A percentile compares a stretch with the other conserved stretches of the same genome.
Evolutionary conservation across 2,888 invertebrate species (phyloP).

Genomic region (Caenorhabditis virilis): DNA sequence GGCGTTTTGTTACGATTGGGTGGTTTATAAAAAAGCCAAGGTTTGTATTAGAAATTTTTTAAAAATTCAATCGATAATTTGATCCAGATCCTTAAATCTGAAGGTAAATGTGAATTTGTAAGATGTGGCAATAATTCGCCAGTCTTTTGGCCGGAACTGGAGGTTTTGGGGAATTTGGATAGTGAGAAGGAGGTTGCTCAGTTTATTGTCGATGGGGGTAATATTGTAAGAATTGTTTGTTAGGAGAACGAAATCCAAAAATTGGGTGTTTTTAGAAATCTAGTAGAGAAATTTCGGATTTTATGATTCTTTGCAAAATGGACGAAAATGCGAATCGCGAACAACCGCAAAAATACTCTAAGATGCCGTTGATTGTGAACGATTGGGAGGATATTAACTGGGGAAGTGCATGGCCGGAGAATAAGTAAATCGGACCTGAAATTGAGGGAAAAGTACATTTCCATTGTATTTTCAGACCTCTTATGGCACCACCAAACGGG

Average conservation of each 20-base stretch:
- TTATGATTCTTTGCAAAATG: slow-evolving; percentile 26
- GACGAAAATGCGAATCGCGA: slow-evolving; percentile 7
- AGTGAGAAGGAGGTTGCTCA: slow-evolving; percentile 14
- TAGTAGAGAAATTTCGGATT: slow-evolving; percentile 12
- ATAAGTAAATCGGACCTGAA: slow-evolving; percentile 21
- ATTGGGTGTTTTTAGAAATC: slow-evolving; percentile 1
- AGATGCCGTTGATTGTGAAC: slow-evolving; percentile 30
- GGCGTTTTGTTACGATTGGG: slow-evolving; percentile 44
- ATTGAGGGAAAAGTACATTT: too few species aligned
- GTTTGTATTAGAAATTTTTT: neutral
- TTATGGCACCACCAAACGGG: slow-evolving; percentile 21
- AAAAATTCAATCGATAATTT: too few species aligned
- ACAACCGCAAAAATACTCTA: neutral
- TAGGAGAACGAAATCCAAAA: neutral
- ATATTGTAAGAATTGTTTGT: slow-evolving; percentile 8
- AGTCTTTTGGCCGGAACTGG: slow-evolving; percentile 34
- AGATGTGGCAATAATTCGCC: slow-evolving; percentile 32
- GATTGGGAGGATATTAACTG: slow-evolving; percentile 46
- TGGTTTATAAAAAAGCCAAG: slow-evolving; percentile 17
- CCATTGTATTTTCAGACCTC: slow-evolving; percentile 10
- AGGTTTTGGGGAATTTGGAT: slow-evolving; percentile 27
- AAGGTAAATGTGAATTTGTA: slow-evolving; percentile 27
- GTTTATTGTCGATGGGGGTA: slow-evolving; percentile 21
- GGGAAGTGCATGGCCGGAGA: slow-evolving; percentile 33
- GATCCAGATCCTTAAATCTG: slow-evolving; percentile 17